Percentiles rank a stretch among this genome's conserved stretches.
Conservation (phyloP, 2,113 vertebrate species). For the Ovis aries region ARS-UI_Ramb_v3.0 NC_056054.1:173333001-173333500, state of each 20-base stretch:
- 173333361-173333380: not conserved
- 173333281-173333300: not conserved
- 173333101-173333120: not conserved
- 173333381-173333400: not conserved
- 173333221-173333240: not conserved
- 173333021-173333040: not conserved
- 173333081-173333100: not conserved
- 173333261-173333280: not conserved
- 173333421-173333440: not conserved
- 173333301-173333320: not conserved
- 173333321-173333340: not conserved
- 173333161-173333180: not conserved
- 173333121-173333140: not conserved
- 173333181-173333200: conserved; percentile 1
- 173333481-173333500: not conserved
- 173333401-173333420: not conserved
- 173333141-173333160: not conserved
- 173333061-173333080: not conserved
- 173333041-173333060: not conserved
- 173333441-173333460: not conserved
- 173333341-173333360: not conserved
- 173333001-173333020: not conserved
- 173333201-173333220: not conserved
- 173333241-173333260: not conserved
- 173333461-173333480: not conserved